A percentile compares a stretch with the other conserved stretches of the same genome.
phyloP scores from a whole-genome alignment of 2,113 vertebrate species.

The Laterallus jamaicensis region DNA sequence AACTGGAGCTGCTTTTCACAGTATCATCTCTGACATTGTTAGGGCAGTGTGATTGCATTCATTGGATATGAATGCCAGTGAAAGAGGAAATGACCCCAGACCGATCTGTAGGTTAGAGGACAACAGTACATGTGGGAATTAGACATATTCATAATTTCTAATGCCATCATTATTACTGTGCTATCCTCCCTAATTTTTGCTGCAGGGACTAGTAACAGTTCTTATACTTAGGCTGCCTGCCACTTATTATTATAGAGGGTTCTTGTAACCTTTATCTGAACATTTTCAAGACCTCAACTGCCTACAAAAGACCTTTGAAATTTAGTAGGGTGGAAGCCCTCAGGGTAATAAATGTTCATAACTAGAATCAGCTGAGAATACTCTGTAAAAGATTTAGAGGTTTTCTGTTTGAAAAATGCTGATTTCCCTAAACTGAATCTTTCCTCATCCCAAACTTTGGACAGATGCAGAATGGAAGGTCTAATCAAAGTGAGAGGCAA shows the following conservation, averaged over 20 bases:
- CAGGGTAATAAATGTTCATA: constrained; percentile 21
- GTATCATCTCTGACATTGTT: not conserved
- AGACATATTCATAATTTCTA: not conserved
- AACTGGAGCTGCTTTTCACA: not conserved
- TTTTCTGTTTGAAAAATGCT: constrained; percentile 23
- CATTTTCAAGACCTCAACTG: constrained; percentile 16
- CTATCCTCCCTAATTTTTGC: constrained; percentile 10
- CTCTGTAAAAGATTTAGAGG: constrained; percentile 12
- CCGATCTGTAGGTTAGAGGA: not conserved
- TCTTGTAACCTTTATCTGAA: constrained; percentile 51
- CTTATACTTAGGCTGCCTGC: constrained; percentile 1
- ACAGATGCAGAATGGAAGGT: not conserved
- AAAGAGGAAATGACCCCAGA: not conserved
- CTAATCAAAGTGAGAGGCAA: not conserved
- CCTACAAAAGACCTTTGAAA: constrained; percentile 38
- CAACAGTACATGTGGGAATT: not conserved
- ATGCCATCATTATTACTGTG: not conserved
- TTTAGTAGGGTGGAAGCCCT: constrained; percentile 20
- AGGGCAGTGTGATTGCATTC: not conserved
- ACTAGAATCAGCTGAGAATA: not conserved
- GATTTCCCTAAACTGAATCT: not conserved
- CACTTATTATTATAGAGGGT: not conserved
- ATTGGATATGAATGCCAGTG: not conserved
- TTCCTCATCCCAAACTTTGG: not conserved
- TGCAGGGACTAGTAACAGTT: not conserved